phyloP scores from a whole-genome alignment of 2,888 invertebrate species.

The Callosobruchus maculatus region DNA sequence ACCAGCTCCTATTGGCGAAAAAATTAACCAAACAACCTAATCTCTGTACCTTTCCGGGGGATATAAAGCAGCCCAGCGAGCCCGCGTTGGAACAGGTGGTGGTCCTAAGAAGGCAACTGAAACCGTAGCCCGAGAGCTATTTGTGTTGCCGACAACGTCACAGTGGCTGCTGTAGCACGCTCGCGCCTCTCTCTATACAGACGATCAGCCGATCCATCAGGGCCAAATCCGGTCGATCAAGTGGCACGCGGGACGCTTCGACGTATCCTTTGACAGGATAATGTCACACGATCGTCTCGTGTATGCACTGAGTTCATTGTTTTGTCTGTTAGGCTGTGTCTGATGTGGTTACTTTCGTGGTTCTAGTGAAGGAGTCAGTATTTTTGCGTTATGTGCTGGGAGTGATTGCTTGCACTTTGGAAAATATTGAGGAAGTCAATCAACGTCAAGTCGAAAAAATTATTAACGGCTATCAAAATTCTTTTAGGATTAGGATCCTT shows the following conservation, averaged over 20 bases:
- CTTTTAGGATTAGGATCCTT: too few relatives aligned
- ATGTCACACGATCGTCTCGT: neutral
- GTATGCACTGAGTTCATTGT: too few relatives aligned
- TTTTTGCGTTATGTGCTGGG: too few relatives aligned
- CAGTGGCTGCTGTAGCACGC: neutral
- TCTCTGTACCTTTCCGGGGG: neutral
- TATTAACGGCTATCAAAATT: too few relatives aligned
- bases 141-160: conserved; percentile 1
- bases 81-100: conserved; percentile 4
- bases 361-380: neutral
- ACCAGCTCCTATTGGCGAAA: neutral
- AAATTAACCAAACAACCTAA: neutral
- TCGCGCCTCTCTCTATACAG: neutral
- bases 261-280: neutral
- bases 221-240: neutral
- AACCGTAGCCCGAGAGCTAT: conserved; percentile 21
- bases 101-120: conserved; percentile 22
- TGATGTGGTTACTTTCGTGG: neutral
- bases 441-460: too few relatives aligned
- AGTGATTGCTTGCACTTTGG: too few relatives aligned
- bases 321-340: neutral
- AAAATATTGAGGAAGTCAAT: too few relatives aligned
- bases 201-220: neutral
- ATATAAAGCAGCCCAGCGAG: conserved; percentile 1
- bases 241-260: neutral